Conservation (phyloP, 2,888 invertebrate species). For the Trachelus iudaicus region DNA sequence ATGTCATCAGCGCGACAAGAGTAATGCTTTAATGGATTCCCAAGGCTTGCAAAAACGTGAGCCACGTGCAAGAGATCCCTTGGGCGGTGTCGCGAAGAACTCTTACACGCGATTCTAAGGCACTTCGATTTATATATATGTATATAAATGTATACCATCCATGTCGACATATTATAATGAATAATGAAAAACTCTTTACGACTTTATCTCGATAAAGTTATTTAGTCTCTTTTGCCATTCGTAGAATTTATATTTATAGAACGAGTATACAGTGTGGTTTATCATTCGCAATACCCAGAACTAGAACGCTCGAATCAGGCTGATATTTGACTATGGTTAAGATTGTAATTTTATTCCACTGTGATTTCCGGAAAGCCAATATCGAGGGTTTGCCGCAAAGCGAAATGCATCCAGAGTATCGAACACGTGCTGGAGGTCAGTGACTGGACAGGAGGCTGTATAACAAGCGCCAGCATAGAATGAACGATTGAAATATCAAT, state of each 20-base stretch:
- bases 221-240: background rate
- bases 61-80: conserved; percentile 22
- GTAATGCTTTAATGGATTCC: conserved; percentile 28
- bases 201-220: no score
- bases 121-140: background rate
- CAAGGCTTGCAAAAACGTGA: conserved; percentile 31
- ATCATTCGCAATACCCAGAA: background rate
- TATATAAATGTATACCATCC: conserved; percentile 1
- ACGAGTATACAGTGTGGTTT: background rate
- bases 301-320: background rate
- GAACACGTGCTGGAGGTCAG: background rate
- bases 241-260: background rate
- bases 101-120: background rate
- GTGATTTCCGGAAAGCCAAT: background rate
- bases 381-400: background rate
- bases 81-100: background rate
- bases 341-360: background rate
- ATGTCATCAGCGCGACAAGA: background rate
- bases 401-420: background rate
- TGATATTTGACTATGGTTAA: background rate
- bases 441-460: background rate
- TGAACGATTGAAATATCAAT: background rate
- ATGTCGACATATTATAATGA: background rate
- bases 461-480: background rate
- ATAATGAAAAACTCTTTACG: no score